Conservation (phyloP, 2,797 vertebrate species). For the Peromyscus attwateri region DNA sequence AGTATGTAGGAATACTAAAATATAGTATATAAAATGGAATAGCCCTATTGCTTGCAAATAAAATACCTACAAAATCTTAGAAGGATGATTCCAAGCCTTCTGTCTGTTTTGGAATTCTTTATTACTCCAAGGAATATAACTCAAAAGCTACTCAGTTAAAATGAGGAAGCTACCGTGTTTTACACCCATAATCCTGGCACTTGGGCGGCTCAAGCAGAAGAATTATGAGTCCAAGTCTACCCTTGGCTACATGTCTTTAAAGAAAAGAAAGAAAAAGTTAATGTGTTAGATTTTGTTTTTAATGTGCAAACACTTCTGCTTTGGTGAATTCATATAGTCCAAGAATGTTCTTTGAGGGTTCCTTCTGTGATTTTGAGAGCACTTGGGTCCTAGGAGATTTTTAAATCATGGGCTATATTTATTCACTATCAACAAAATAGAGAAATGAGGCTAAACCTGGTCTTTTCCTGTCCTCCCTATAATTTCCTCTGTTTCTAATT, state of each 20-base stretch:
- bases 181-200: neutral
- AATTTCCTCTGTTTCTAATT: slow-evolving; percentile 84
- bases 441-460: slow-evolving; percentile 67
- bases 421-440: slow-evolving; percentile 81
- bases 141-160: slow-evolving; percentile 27
- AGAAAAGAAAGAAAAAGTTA: neutral
- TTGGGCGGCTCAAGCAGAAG: neutral
- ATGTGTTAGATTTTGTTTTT: neutral
- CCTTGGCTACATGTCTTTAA: neutral
- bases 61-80: neutral
- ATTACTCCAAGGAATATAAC: neutral
- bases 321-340: neutral
- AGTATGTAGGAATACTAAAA: neutral
- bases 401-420: slow-evolving; percentile 75
- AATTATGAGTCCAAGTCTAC: neutral
- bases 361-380: slow-evolving; percentile 53
- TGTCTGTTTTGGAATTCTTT: neutral
- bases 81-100: neutral
- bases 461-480: slow-evolving; percentile 74
- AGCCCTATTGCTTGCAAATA: neutral
- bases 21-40: neutral
- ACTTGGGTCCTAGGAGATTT: slow-evolving; percentile 21
- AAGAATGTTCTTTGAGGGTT: slow-evolving; percentile 39
- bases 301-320: neutral
- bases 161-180: neutral